Evolutionary conservation across 2,797 vertebrate species (phyloP).

Genomic region (Psittacula derbiana): DNA sequence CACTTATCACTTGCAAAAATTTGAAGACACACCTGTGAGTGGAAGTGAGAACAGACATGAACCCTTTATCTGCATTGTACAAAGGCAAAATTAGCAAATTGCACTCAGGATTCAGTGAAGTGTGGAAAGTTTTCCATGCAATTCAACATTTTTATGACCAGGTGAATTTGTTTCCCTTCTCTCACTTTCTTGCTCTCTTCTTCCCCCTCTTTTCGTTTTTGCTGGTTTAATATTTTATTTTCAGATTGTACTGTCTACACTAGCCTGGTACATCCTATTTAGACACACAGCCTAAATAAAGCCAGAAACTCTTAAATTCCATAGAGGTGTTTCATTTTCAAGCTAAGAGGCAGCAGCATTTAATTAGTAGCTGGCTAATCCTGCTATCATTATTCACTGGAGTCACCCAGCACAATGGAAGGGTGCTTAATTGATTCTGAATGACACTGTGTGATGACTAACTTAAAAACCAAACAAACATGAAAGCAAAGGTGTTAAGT

Average conservation of each 20-base stretch:
- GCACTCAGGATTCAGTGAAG: not conserved
- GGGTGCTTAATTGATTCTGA: not conserved
- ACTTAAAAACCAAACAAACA: not conserved
- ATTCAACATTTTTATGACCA: not conserved
- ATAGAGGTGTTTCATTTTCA: slow-evolving; percentile 9
- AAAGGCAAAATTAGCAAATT: not conserved
- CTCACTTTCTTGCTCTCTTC: not conserved
- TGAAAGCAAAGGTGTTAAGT: not conserved
- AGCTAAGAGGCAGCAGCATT: not conserved
- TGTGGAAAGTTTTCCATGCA: not conserved
- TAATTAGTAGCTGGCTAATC: slow-evolving; percentile 20
- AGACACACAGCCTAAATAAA: not conserved
- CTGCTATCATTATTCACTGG: not conserved
- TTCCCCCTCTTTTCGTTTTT: not conserved
- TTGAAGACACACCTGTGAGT: not conserved
- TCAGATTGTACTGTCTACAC: not conserved
- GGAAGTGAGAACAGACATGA: not conserved
- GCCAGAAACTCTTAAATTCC: not conserved
- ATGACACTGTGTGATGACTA: not conserved
- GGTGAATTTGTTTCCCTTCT: not conserved
- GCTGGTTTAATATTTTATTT: not conserved
- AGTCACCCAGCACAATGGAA: not conserved
- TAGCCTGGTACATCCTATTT: not conserved
- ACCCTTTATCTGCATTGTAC: not conserved
- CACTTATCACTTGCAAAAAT: not conserved